These are phyloP conservation scores for Eurystomus glaucurus DNA, from an alignment of 2,797 vertebrate species.

Conservation along the genomic window DNA sequence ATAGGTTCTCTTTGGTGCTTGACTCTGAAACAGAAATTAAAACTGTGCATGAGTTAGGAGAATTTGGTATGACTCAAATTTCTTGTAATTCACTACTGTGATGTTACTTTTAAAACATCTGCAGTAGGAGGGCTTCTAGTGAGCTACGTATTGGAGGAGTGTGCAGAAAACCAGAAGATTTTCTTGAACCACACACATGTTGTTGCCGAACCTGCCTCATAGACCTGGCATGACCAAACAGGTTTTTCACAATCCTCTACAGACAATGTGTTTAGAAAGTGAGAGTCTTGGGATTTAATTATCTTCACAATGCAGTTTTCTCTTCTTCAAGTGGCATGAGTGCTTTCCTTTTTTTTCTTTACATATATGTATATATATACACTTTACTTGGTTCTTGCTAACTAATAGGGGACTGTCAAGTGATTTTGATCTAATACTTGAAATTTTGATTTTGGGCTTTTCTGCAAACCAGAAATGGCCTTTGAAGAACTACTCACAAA, in stretches of 20 bases:
- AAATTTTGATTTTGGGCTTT: background rate
- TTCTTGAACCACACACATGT: background rate
- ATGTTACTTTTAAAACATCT: background rate
- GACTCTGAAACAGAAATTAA: conserved; percentile 43
- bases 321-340: background rate
- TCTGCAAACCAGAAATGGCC: background rate
- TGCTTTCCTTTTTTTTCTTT: background rate
- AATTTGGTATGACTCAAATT: conserved; percentile 9
- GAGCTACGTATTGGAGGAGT: background rate
- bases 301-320: background rate
- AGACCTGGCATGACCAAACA: background rate
- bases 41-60: conserved; percentile 5
- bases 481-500: background rate
- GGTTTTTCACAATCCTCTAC: background rate
- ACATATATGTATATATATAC: no score
- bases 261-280: background rate
- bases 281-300: background rate
- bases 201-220: background rate
- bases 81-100: conserved; percentile 16
- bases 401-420: background rate
- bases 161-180: background rate
- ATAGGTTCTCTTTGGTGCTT: background rate
- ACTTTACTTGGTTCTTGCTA: background rate
- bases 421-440: background rate
- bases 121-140: background rate